Base-by-base conservation (phyloP, 2,113 vertebrate species). In the Plectropomus leopardus region DNA sequence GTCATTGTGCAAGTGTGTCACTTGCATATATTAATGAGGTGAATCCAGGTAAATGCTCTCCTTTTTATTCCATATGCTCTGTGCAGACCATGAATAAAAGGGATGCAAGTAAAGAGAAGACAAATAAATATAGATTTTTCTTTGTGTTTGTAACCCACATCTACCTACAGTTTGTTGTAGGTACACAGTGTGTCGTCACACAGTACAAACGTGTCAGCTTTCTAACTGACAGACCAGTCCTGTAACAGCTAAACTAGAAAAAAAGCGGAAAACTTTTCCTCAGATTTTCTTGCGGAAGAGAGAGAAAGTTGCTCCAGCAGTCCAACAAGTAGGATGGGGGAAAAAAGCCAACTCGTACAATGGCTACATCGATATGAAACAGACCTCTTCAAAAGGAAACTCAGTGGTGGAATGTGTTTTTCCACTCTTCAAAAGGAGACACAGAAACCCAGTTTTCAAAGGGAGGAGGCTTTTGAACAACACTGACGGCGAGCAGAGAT, bases 371-470 rank as follows among this genome's bases (percentile, higher is more conserved):
- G 9, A 23, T 70, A 45, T 79, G 1, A 87, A 80, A 48, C 45
- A 24, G 74, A 68, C 21, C 30, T 67, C 21, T 86, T 78, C 61
- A 68, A 83, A 60, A 48, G 50, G 57, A 36, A 34, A 15, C 58
- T 58, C 54, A 7, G 24, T 42, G 63, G 30, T 82, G 50, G 50
- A 64, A 72, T 24, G 32, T 64, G 51, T 72, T 80, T 78, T 85
- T 72, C 28, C 66, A 61, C 45, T 50, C 26, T 53, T 72, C 65
- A 65, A 69, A 88, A 36, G 42, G 58, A 82, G 36, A 71, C 54
- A 72, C 55, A 57, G 57, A 61, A 80, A 60, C 42, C 6, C 15
- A 4, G 2, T 61, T 83, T 78, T 88, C 76, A 86, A 80, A 82
- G 66, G 57, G 63, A 32, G 15, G 26, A 63, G 16, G n/a, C 50